Conservation (phyloP, 2,888 invertebrate species). For the Chymomyza caudatula region DNA sequence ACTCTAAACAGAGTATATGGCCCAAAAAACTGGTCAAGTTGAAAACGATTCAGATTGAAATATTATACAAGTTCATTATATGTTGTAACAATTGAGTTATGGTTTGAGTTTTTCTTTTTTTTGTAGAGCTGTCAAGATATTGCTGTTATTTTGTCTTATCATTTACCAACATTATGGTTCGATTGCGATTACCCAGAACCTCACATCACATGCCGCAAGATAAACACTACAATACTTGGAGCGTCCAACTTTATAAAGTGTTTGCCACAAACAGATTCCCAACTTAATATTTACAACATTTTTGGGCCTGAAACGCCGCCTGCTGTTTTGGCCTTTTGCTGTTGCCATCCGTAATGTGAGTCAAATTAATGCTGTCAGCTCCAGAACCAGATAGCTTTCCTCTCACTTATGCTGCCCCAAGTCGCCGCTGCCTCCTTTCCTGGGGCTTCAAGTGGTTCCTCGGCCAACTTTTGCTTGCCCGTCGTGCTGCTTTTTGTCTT, state of each 20-base stretch:
- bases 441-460: background rate
- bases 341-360: background rate
- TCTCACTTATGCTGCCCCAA: background rate
- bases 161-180: too few species aligned
- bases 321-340: conserved; percentile 12
- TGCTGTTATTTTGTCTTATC: too few species aligned
- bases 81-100: too few species aligned
- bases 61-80: too few species aligned
- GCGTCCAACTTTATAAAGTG: too few species aligned
- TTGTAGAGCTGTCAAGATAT: too few species aligned
- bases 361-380: conserved; percentile 7
- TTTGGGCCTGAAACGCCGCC: background rate
- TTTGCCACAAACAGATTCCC: background rate
- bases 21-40: too few species aligned
- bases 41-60: too few species aligned
- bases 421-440: too few species aligned
- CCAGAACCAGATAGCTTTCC: background rate
- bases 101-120: too few species aligned
- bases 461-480: background rate
- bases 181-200: background rate
- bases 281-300: background rate
- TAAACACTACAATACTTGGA: too few species aligned
- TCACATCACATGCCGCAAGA: background rate
- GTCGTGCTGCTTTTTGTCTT: conserved; percentile 15
- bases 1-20: too few species aligned